Conservation (phyloP, 1,140 invertebrate genomes). For the Formica exsecta region DNA sequence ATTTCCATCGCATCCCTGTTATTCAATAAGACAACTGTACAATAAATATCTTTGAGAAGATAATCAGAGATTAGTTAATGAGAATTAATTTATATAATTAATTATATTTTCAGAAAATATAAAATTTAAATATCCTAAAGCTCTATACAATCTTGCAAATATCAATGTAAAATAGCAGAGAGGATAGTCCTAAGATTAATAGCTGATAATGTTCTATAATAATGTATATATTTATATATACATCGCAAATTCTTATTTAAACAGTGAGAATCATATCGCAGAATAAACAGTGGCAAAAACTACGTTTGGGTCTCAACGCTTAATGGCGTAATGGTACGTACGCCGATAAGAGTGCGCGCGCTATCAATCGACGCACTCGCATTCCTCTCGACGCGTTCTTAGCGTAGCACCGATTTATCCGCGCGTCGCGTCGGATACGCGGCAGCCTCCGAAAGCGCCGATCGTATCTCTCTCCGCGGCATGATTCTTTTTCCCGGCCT, state of each 20-base stretch:
- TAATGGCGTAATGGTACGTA: conserved; percentile 20
- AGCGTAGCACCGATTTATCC: conserved; percentile 67
- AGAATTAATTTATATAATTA: conserved; percentile 14
- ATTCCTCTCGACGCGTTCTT: conserved; percentile 73
- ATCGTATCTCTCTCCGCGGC: conserved; percentile 64
- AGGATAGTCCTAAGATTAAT: neutral
- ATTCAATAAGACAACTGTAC: conserved; percentile 47
- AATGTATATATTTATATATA: no score
- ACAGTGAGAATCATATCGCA: neutral
- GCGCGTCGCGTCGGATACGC: neutral
- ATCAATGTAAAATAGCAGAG: no score
- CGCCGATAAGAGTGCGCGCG: conserved; percentile 63
- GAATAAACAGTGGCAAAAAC: conserved; percentile 23
- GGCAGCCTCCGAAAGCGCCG: conserved; percentile 28
- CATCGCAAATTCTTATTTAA: conserved; percentile 13
- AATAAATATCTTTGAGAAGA: conserved; percentile 23
- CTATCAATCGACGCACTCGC: conserved; percentile 72
- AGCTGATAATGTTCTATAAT: neutral
- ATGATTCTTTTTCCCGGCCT: conserved; percentile 53
- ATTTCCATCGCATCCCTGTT: conserved; percentile 10
- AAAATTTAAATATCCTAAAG: no score
- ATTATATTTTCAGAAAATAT: neutral
- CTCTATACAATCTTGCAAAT: no score
- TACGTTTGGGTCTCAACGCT: conserved; percentile 17
- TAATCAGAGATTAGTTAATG: conserved; percentile 37